Conservation (phyloP, 2,888 invertebrate species). For the Archips xylosteana region DNA sequence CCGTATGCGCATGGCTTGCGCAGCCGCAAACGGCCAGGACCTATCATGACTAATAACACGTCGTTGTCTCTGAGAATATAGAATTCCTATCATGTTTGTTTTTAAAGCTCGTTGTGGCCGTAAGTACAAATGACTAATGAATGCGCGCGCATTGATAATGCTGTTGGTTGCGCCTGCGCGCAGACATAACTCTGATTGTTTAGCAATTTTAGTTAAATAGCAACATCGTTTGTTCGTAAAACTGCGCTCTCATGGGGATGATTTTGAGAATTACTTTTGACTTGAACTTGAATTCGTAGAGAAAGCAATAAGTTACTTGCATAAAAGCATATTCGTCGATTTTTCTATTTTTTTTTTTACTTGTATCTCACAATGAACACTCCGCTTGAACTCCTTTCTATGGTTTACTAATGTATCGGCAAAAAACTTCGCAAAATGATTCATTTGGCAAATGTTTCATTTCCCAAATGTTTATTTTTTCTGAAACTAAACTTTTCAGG, state of each 20-base stretch:
- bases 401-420: too few species aligned
- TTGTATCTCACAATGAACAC: neutral
- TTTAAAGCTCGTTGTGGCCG: conserved; percentile 20
- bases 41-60: conserved; percentile 19
- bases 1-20: neutral
- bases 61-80: conserved; percentile 16
- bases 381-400: neutral
- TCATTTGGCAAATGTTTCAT: too few species aligned
- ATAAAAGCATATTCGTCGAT: neutral
- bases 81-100: conserved; percentile 39
- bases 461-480: too few species aligned
- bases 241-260: neutral
- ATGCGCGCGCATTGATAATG: conserved; percentile 33
- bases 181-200: conserved; percentile 20
- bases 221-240: neutral
- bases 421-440: too few species aligned
- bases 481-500: too few species aligned
- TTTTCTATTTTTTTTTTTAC: neutral
- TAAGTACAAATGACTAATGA: conserved; percentile 35
- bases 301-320: neutral
- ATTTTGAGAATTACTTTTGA: neutral
- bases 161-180: neutral
- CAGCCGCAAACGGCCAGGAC: neutral
- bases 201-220: conserved; percentile 9
- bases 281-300: neutral